phyloP scores from a whole-genome alignment of 2,113 vertebrate genomes.

The Acinonyx jubatus region DNA sequence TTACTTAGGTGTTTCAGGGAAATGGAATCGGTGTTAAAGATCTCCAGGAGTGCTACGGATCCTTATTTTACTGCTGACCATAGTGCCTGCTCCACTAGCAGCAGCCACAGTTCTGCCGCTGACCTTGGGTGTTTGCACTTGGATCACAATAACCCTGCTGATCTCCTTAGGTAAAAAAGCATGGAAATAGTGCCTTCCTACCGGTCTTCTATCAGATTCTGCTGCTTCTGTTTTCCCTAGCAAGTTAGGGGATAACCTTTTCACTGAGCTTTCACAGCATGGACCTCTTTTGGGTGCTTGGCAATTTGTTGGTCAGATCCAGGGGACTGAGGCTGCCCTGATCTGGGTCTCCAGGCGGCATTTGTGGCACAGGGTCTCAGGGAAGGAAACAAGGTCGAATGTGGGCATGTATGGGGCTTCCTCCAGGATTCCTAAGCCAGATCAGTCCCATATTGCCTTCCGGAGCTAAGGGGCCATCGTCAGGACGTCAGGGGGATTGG shows the following conservation, averaged over 20 bases:
- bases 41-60: neutral
- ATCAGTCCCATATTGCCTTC: neutral
- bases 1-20: neutral
- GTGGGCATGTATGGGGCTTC: neutral
- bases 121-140: neutral
- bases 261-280: neutral
- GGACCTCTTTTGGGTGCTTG: neutral
- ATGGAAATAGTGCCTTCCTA: neutral
- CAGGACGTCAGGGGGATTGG: neutral
- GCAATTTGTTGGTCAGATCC: neutral
- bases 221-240: neutral
- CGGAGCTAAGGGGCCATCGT: neutral
- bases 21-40: neutral
- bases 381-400: neutral
- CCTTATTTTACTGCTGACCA: neutral
- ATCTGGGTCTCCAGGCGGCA: neutral
- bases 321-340: neutral
- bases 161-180: constrained; percentile 28
- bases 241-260: neutral
- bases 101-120: neutral
- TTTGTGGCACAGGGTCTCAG: neutral
- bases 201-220: neutral
- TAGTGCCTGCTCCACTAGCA: accelerated
- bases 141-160: neutral
- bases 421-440: neutral